phyloP scores from a whole-genome alignment of 2,113 vertebrate genomes.

The Cyrtonyx montezumae region DNA sequence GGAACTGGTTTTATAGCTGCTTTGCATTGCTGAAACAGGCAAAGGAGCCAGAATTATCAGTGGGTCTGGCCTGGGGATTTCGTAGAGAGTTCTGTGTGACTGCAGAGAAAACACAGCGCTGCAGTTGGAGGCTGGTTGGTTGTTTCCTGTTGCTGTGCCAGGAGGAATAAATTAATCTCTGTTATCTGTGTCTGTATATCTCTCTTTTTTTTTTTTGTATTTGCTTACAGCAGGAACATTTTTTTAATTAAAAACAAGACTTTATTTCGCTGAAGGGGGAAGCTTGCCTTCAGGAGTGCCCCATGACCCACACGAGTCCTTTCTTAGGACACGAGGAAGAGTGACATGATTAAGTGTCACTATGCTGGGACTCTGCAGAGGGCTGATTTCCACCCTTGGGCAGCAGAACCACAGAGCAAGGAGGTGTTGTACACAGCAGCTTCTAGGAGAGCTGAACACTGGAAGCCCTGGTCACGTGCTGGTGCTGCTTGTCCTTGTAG shows the following conservation, averaged over 20 bases:
- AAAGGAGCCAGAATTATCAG: conserved; percentile 11
- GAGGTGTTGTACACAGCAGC: not conserved
- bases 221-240: not conserved
- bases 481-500: not conserved
- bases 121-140: conserved; percentile 13
- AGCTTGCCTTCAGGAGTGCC: not conserved
- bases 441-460: not conserved
- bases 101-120: not conserved
- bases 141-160: not conserved
- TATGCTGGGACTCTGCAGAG: not conserved
- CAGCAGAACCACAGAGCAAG: not conserved
- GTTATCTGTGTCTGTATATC: not conserved
- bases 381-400: not conserved
- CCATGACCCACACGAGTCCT: not conserved
- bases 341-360: not conserved
- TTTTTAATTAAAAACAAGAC: not conserved
- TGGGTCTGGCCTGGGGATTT: conserved; percentile 32
- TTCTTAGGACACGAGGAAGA: not conserved
- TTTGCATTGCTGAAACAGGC: conserved; percentile 40
- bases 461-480: not conserved
- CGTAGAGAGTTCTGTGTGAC: not conserved
- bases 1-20: conserved; percentile 64
- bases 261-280: not conserved
- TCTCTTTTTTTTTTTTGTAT: not conserved
- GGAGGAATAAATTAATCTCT: not conserved